phyloP scores from a whole-genome alignment of 2,888 invertebrate species.

The Drosophila mimetica region DNA sequence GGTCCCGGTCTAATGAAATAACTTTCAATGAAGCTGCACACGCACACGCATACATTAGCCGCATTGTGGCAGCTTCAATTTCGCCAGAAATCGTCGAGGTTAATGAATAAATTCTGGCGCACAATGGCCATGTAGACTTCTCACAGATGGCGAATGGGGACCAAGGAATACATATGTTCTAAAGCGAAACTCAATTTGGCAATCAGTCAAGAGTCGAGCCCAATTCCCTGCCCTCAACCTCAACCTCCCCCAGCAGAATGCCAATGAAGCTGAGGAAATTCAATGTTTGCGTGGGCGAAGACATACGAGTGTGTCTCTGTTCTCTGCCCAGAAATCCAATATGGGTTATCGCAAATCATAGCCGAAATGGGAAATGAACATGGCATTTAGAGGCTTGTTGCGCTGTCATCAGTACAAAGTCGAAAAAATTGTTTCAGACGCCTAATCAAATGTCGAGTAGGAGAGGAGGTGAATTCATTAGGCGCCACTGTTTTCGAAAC shows the following conservation, averaged over 20 bases:
- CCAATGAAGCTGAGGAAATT: slow-evolving; percentile 12
- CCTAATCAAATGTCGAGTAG: background rate
- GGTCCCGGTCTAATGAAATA: slow-evolving; percentile 66
- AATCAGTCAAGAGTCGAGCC: slow-evolving; percentile 55
- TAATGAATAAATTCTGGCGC: slow-evolving; percentile 40
- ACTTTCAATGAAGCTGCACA: slow-evolving; percentile 34
- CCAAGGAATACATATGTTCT: slow-evolving; percentile 27
- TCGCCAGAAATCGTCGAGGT: slow-evolving; percentile 30
- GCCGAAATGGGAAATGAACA: background rate
- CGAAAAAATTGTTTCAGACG: background rate
- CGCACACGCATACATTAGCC: slow-evolving; percentile 20
- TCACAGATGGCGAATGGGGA: background rate
- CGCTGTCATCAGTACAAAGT: background rate
- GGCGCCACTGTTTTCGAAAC: background rate
- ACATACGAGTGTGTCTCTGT: slow-evolving; percentile 22
- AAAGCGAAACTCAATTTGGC: slow-evolving; percentile 56
- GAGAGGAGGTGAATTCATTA: background rate
- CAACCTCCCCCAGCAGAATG: background rate
- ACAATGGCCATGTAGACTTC: slow-evolving; percentile 13
- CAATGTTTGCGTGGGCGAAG: slow-evolving; percentile 25
- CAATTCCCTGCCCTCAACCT: background rate
- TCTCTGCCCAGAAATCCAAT: slow-evolving; percentile 9
- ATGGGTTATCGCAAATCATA: slow-evolving; percentile 7
- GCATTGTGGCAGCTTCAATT: slow-evolving; percentile 36
- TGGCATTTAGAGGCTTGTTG: background rate